These are phyloP conservation scores for Amazona ochrocephala DNA, from an alignment of 2,797 vertebrate species.

Conservation along the genomic window DNA sequence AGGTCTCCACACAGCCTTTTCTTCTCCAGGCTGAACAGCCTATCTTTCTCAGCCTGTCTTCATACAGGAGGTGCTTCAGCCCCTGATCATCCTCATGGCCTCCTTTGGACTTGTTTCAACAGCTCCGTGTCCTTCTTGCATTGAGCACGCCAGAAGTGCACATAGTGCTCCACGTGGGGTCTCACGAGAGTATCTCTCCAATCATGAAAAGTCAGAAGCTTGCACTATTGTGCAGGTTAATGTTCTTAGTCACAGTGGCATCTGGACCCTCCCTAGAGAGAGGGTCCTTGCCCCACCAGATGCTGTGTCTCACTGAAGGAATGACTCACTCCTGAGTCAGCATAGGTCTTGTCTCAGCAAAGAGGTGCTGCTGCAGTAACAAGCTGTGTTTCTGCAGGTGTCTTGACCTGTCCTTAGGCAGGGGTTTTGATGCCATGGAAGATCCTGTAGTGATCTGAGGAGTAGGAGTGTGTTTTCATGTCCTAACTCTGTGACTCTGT, in stretches of 20 bases:
- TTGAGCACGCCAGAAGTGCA: background rate
- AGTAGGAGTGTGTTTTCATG: background rate
- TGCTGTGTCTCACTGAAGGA: background rate
- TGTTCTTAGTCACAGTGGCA: background rate
- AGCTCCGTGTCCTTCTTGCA: background rate
- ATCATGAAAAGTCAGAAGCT: background rate
- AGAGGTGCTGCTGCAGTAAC: background rate
- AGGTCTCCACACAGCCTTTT: background rate
- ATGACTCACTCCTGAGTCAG: background rate
- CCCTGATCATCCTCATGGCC: background rate
- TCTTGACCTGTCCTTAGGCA: background rate
- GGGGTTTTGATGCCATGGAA: background rate
- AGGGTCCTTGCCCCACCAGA: background rate
- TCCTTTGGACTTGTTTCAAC: background rate
- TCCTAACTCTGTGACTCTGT: background rate
- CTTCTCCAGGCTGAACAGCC: background rate
- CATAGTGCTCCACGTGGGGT: background rate
- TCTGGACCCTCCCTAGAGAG: background rate
- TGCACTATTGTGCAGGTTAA: rapidly evolving
- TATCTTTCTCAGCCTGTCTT: background rate
- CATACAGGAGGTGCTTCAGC: rapidly evolving
- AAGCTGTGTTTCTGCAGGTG: background rate
- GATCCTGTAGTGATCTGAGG: rapidly evolving
- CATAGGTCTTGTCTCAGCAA: too few species aligned
- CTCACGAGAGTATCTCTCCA: background rate